A percentile compares a stretch with the other conserved stretches of the same genome.
Conservation (phyloP, 2,113 vertebrate genomes). For the Datnioides undecimradiatus region DNA sequence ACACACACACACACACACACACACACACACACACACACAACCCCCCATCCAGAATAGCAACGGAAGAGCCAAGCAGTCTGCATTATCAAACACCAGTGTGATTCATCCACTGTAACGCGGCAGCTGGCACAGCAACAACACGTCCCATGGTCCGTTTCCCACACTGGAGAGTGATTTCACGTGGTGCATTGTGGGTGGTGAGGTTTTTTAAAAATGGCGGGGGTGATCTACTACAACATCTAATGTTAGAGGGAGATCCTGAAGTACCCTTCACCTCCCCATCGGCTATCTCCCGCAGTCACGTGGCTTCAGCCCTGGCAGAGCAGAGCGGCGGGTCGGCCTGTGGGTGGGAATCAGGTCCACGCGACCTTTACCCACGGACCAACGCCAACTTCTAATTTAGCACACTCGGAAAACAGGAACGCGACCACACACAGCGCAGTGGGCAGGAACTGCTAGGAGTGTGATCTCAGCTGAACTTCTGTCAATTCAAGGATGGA, state of each 20-base stretch:
- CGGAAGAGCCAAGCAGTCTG: constrained; percentile 12
- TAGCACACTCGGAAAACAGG: constrained; percentile 51
- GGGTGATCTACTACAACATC: constrained; percentile 59
- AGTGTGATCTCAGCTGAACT: constrained; percentile 52
- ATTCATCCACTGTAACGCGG: constrained; percentile 38
- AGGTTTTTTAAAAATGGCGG: constrained; percentile 55
- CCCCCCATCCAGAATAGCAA: constrained; percentile 9
- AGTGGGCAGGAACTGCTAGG: constrained; percentile 39
- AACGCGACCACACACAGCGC: constrained; percentile 58
- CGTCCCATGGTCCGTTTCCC: constrained; percentile 21
- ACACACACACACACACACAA: too few relatives aligned
- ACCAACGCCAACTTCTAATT: constrained; percentile 68
- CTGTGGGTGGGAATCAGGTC: constrained; percentile 72
- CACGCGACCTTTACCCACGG: constrained; percentile 67
- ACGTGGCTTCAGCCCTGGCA: constrained; percentile 48
- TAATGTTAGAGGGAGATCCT: constrained; percentile 70
- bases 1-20: too few relatives aligned
- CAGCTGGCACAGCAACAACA: constrained; percentile 28
- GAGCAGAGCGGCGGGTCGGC: constrained; percentile 36
- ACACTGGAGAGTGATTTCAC: constrained; percentile 47
- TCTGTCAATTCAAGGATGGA: constrained; percentile 47
- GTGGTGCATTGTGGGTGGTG: constrained; percentile 66
- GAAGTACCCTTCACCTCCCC: constrained; percentile 64
- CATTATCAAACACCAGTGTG: constrained; percentile 29
- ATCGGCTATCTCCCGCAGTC: constrained; percentile 53